A percentile compares a stretch with the other conserved stretches of the same genome.
phyloP scores from a whole-genome alignment of 1,140 invertebrate genomes.

The Microplitis demolitor region DNA sequence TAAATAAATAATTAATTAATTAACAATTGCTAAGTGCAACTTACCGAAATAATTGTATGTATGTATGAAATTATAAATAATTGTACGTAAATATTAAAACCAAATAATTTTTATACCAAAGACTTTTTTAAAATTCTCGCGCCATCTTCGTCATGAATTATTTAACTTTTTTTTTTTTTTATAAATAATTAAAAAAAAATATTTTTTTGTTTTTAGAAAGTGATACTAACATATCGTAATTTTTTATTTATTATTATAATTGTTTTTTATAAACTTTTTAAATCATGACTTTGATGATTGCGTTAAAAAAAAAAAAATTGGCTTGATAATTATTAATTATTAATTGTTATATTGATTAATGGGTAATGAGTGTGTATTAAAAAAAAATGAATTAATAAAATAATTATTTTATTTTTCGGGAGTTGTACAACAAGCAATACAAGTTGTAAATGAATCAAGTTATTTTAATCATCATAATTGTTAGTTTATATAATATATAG shows the following conservation, averaged over 20 bases:
- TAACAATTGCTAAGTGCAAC: slow-evolving; percentile 1
- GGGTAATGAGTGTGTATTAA: neutral
- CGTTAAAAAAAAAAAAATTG: no score
- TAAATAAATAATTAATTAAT: neutral
- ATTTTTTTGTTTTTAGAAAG: no score
- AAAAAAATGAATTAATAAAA: neutral
- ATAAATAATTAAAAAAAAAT: neutral
- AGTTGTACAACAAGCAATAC: neutral
- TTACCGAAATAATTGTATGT: neutral
- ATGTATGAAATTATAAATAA: slow-evolving; percentile 26
- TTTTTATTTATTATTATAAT: no score
- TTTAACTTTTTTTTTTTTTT: neutral
- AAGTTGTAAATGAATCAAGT: slow-evolving; percentile 47
- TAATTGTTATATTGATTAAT: no score
- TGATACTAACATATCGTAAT: no score
- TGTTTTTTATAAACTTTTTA: no score
- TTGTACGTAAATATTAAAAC: slow-evolving; percentile 34
- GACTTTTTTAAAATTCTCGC: slow-evolving; percentile 15
- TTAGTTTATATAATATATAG: slow-evolving; percentile 41
- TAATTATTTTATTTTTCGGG: slow-evolving; percentile 14
- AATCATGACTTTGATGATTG: no score
- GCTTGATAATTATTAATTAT: no score
- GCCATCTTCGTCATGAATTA: neutral
- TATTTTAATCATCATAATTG: slow-evolving; percentile 45
- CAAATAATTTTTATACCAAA: slow-evolving; percentile 44